Base-by-base conservation (phyloP, 1,140 invertebrate species). In the Pogonomyrmex californicus region DNA sequence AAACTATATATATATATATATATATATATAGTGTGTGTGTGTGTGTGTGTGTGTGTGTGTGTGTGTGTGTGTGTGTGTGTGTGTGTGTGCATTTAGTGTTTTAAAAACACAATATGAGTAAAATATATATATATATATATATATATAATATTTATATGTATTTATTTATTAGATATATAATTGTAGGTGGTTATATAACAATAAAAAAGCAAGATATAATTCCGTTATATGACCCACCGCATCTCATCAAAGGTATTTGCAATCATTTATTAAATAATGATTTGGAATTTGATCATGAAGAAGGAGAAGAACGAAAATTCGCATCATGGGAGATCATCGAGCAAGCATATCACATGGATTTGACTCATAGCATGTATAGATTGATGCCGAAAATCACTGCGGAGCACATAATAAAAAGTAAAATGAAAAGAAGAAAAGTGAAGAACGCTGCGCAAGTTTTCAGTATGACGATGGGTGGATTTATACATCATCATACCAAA, bases 331-430 rank as follows among this genome's bases (percentile, higher is more conserved):
- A 70, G 5, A 85, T 86, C 0, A 86, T 86, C 9, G 75, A 86
- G 10, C 63, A 68, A 58, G 85, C 85, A 9, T 83, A 86, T 81
- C 76, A 49, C 10, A 86, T 86, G 76, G 85, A 86, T 10, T n/a
- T 70, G 5, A 79, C 51, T 58, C 47, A 86, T 10, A 66, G 30
- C 14, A 17, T 56, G 4, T 79, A 86, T 79, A 36, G 85, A 85
- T 68, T 86, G 51, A 82, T 86, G 85, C 85, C 85, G n/a, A 86
- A 86, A 70, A 79, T 86, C 36, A 86, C 85, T 17, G 54, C 51
- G 5, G 85, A 86, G 5, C 85, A 86, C n/a, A 30, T 83, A 68
- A 86, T 66, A 81, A 68, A 49, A 23, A 62, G 4, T 36, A 70
- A 68, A 60, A 10, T 86, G 5, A 86, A 85, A 41, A 83, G 12